Evolutionary conservation across 2,113 vertebrate genomes (phyloP).

Genomic region (Anolis sagrei): DNA sequence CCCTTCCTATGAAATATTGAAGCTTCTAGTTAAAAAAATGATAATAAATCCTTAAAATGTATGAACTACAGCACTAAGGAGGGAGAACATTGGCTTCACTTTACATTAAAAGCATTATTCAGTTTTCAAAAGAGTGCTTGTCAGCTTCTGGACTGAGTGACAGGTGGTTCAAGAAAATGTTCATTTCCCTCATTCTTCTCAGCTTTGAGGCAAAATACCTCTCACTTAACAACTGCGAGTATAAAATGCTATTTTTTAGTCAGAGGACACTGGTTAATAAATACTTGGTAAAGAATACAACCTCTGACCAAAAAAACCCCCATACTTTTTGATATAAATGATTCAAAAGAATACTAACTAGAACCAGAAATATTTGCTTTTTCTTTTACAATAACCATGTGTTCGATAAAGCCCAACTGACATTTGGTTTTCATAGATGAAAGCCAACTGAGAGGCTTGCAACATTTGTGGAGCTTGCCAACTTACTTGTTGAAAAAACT

Average conservation of each 20-base stretch:
- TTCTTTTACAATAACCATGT: constrained; percentile 1
- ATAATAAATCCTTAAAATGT: background rate
- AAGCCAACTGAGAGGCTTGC: background rate
- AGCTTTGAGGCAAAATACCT: constrained; percentile 20
- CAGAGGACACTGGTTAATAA: constrained; percentile 27
- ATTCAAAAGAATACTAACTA: constrained; percentile 5
- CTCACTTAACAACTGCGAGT: constrained; percentile 6
- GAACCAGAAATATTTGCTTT: background rate
- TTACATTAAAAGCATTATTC: constrained; percentile 10
- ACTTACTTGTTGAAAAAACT: background rate
- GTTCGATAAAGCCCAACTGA: background rate
- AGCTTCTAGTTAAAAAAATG: constrained; percentile 7
- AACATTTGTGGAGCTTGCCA: background rate
- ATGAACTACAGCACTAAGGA: background rate
- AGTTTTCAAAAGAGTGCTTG: constrained; percentile 30
- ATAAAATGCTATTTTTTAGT: constrained; percentile 10
- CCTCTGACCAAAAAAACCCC: constrained; percentile 5
- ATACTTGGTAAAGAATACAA: constrained; percentile 24
- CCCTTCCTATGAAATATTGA: background rate
- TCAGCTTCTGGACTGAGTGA: constrained; percentile 8
- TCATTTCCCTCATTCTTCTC: constrained; percentile 24
- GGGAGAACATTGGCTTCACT: background rate
- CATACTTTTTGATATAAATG: background rate
- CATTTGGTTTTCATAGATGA: background rate
- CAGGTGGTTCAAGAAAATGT: constrained; percentile 17